Percentiles rank a stretch among this genome's conserved stretches.
phyloP scores from a whole-genome alignment of 2,888 invertebrate species.

The Mimas tiliae region DNA sequence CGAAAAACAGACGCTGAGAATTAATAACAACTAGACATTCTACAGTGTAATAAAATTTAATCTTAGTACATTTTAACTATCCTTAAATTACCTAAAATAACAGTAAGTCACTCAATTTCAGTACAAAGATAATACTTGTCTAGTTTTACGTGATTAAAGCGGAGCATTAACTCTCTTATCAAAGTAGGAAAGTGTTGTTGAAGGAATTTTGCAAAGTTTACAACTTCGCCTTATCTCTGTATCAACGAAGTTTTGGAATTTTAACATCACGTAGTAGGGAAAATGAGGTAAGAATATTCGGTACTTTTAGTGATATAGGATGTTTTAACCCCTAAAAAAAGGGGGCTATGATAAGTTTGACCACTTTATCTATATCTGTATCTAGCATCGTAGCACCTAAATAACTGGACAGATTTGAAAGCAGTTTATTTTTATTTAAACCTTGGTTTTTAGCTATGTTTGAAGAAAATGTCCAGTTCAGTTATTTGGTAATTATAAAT shows the following conservation, averaged over 20 bases:
- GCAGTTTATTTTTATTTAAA: no score
- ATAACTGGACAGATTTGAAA: no score
- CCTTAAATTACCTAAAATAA: slow-evolving; percentile 1
- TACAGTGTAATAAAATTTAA: background rate
- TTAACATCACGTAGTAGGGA: slow-evolving; percentile 5
- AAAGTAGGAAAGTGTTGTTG: slow-evolving; percentile 13
- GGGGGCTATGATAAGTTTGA: no score
- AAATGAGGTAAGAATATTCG: background rate
- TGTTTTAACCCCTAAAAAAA: background rate
- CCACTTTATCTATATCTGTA: no score
- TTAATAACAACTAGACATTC: no score
- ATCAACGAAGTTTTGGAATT: slow-evolving; percentile 16
- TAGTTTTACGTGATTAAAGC: slow-evolving; percentile 20
- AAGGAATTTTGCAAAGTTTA: slow-evolving; percentile 16
- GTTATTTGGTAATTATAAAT: no score
- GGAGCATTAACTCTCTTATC: slow-evolving; percentile 14
- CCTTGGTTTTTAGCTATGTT: no score
- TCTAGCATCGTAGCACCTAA: no score
- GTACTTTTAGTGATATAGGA: background rate
- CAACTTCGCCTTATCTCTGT: slow-evolving; percentile 12
- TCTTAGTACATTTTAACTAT: background rate
- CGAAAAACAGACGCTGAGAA: no score
- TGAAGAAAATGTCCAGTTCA: no score
- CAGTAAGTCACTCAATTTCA: background rate
- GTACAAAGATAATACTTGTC: slow-evolving; percentile 14